Evolutionary conservation across 2,888 invertebrate genomes (phyloP).

Genomic region (Ormia ochracea): DNA sequence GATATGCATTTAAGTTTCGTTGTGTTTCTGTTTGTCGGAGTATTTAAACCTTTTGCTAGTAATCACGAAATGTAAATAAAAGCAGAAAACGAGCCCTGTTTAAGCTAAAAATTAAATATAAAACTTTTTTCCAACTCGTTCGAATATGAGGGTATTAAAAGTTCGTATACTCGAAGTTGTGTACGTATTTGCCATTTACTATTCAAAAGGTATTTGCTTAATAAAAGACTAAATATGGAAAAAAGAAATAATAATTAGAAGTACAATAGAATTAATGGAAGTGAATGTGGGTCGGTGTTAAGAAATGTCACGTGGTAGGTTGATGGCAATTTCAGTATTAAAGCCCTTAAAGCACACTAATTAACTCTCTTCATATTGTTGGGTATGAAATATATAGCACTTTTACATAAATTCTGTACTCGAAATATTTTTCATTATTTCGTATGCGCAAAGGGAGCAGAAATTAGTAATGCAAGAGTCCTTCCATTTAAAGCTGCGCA

Average conservation of each 20-base stretch:
- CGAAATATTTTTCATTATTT: too few relatives aligned
- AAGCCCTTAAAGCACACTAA: too few relatives aligned
- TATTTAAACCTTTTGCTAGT: conserved; percentile 18
- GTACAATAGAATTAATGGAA: not conserved
- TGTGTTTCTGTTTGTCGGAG: not conserved
- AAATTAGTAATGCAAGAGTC: too few relatives aligned
- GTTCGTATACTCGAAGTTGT: not conserved
- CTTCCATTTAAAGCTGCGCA: too few relatives aligned
- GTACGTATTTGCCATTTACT: conserved; percentile 7
- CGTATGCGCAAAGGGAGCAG: too few relatives aligned
- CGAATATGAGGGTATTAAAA: not conserved
- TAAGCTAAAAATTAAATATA: conserved; percentile 29
- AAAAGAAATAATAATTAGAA: not conserved
- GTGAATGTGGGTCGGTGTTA: not conserved
- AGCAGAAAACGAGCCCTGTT: conserved; percentile 10
- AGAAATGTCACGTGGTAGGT: not conserved
- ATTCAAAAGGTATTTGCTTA: conserved; percentile 26
- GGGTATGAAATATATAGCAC: too few relatives aligned
- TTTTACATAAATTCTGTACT: too few relatives aligned
- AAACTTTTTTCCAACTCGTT: not conserved
- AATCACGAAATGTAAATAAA: conserved; percentile 35
- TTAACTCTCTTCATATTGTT: too few relatives aligned
- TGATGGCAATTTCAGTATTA: not conserved
- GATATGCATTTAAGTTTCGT: not conserved
- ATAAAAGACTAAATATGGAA: conserved; percentile 11